Evolutionary conservation across 2,797 vertebrate species (phyloP), one percentile per base, ranked within the genome.

Genomic region (Neoniphon sammara): DNA sequence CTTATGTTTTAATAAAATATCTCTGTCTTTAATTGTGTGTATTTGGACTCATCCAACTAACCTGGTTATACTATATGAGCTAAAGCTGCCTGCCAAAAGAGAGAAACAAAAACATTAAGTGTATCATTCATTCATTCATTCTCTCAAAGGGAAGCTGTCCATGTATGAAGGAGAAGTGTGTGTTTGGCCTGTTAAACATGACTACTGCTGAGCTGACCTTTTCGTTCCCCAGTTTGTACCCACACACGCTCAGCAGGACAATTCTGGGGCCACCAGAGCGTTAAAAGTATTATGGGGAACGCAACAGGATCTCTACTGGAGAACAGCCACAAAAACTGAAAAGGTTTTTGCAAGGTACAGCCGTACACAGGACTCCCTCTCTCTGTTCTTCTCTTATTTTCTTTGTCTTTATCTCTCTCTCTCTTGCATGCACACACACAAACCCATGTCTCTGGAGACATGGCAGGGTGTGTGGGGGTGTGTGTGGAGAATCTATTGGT

Each of bases 201-300:
- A 72, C 74, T 66, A 73, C 61, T 68, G 39, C 70, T 34, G 55
- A 42, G 49, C 57, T 17, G 49, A 36, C 63, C 63, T 66, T 31
- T 8, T 20, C 8, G 47, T 46, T 14, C 30, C 21, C 15, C 20
- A 30, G 31, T 31, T 31, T 54, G 44, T 36, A 57, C 44, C 47
- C 67, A 68, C 61, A 68, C 61, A 53, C 44, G 56, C 73, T 74
- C 84, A 69, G 78, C 55, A 27, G 77, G 67, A 65, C 23, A 15
- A 47, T 72, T 21, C 49, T 52, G 53, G 39, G 59, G 21, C 66
- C 61, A 59, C 27, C 30, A 12, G 55, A 79, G 50, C 34, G 68
- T 71, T 55, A 55, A 47, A 77, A 75, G 72, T 77, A 80, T 85
- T 50, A 66, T 78, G 68, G 87, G 78, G 69, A 85, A 89, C 85